Conservation (phyloP, 2,113 vertebrate species). For the Serilophus lunatus region DNA sequence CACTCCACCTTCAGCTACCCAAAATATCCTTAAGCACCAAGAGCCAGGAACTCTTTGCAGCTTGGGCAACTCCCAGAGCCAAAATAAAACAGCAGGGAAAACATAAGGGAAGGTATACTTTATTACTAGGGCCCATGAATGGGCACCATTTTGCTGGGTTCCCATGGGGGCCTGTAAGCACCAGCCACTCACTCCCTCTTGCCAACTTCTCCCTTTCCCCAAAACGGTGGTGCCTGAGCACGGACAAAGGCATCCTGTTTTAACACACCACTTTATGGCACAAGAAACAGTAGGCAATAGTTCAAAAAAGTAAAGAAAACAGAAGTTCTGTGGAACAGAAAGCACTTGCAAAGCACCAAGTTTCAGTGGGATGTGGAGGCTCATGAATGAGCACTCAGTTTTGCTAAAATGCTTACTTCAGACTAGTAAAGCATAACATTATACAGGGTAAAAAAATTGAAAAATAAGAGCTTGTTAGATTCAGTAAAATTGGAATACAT, state of each 20-base stretch:
- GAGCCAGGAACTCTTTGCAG: background rate
- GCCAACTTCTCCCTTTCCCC: accelerated
- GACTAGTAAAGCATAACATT: background rate
- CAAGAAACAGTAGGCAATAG: background rate
- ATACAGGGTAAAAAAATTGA: background rate
- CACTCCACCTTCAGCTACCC: background rate
- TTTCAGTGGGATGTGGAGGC: background rate
- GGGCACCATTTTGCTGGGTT: background rate
- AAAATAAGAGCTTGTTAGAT: background rate
- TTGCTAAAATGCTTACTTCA: background rate
- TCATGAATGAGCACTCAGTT: background rate
- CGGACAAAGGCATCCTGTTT: slow-evolving; percentile 20
- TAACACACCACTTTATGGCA: background rate
- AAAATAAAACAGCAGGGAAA: background rate
- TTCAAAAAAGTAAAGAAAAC: background rate
- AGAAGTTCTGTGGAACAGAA: background rate
- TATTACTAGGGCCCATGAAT: background rate
- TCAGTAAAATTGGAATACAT: background rate
- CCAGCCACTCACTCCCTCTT: background rate
- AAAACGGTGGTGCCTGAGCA: accelerated
- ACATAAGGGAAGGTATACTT: background rate
- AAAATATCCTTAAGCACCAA: background rate
- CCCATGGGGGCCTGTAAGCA: background rate
- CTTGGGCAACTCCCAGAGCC: accelerated
- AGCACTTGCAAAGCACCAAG: background rate